Evolutionary conservation across 2,797 vertebrate genomes (phyloP).

Genomic region (Pseudochaenichthys georgianus): DNA sequence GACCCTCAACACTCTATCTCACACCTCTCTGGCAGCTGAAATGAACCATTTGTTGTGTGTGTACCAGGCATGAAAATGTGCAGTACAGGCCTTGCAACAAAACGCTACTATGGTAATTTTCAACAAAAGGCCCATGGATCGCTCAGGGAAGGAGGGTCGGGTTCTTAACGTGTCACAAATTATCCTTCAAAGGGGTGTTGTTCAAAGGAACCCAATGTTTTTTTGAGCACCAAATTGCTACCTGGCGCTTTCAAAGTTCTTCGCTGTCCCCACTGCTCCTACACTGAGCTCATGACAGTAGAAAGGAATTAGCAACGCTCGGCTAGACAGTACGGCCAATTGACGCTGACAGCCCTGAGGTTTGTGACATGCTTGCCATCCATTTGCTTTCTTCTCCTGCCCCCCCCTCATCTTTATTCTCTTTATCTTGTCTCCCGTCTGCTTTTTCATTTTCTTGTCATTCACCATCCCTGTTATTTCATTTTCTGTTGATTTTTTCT

Average conservation of each 20-base stretch:
- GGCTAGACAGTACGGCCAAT: constrained; percentile 56
- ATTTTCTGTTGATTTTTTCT: constrained; percentile 12
- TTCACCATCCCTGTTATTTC: constrained; percentile 25
- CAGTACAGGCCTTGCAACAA: background rate
- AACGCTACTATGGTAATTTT: constrained; percentile 12
- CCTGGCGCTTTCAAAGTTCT: constrained; percentile 53
- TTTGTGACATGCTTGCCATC: constrained; percentile 45
- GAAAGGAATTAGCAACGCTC: constrained; percentile 53
- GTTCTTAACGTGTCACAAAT: constrained; percentile 52
- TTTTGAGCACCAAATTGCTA: constrained; percentile 65
- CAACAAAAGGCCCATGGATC: constrained; percentile 20
- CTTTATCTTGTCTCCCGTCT: constrained; percentile 58
- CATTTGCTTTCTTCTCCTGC: constrained; percentile 52
- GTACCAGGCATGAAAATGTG: constrained; percentile 7
- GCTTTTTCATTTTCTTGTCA: constrained; percentile 61
- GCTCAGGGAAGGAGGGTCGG: background rate
- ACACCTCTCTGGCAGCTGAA: constrained; percentile 36
- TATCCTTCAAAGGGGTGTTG: constrained; percentile 53
- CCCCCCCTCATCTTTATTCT: constrained; percentile 42
- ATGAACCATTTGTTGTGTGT: constrained; percentile 11
- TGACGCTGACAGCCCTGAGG: constrained; percentile 51
- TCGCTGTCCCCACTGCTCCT: background rate
- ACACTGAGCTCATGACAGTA: constrained; percentile 22
- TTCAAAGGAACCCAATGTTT: constrained; percentile 43
- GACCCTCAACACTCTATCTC: constrained; percentile 20